Conservation (phyloP, 1,140 invertebrate species). For the Ceratosolen fusciceps region DNA sequence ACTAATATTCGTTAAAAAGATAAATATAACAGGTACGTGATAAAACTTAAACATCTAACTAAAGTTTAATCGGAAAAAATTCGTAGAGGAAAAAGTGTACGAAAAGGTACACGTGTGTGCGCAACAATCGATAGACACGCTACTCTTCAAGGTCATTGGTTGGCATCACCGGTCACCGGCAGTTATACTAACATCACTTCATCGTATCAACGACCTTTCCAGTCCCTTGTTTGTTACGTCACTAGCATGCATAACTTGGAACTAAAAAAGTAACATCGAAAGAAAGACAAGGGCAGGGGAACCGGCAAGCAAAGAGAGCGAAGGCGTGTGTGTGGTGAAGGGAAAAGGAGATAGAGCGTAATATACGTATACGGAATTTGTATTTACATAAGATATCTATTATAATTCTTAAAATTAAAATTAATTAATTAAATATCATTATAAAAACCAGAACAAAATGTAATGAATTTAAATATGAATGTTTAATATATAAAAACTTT, state of each 20-base stretch:
- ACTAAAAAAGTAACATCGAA: background rate
- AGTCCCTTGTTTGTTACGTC: constrained; percentile 65
- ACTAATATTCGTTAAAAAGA: too few species aligned
- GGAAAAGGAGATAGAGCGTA: too few species aligned
- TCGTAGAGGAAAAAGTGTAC: constrained; percentile 33
- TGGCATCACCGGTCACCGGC: constrained; percentile 45
- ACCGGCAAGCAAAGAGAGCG: too few species aligned
- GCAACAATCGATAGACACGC: constrained; percentile 62
- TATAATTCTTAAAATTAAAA: too few species aligned
- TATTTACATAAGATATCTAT: background rate
- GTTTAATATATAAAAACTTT: too few species aligned
- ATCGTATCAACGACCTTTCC: constrained; percentile 67
- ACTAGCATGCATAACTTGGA: constrained; percentile 63
- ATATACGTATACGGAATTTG: too few species aligned
- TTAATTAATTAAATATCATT: too few species aligned
- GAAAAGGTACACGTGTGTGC: constrained; percentile 63
- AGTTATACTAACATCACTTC: constrained; percentile 36
- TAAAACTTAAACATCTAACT: background rate
- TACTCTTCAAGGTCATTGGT: constrained; percentile 64
- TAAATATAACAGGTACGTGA: background rate
- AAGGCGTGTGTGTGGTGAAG: too few species aligned
- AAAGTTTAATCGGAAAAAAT: background rate
- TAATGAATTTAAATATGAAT: too few species aligned
- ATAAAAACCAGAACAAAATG: too few species aligned
- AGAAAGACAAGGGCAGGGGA: background rate